Percentiles rank a stretch among this genome's conserved stretches.
These are phyloP conservation scores for Stomatorhinus ivindoensis DNA, from an alignment of 2,113 vertebrate genomes.

Conservation along the genomic window DNA sequence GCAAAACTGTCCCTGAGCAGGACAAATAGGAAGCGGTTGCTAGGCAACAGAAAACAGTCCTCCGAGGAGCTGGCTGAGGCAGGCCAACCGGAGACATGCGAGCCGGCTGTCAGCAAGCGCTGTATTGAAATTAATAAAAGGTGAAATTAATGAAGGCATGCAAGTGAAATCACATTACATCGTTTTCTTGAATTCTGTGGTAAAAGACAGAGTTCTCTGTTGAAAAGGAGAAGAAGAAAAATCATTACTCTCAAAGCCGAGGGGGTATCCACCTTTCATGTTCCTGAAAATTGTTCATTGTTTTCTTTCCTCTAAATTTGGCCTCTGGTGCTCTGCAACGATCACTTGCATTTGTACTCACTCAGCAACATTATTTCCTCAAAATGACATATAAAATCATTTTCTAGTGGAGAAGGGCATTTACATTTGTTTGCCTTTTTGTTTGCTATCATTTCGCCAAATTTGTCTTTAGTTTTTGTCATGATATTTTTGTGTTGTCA, in stretches of 20 bases:
- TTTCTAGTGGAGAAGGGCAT: background rate
- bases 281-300: background rate
- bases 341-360: background rate
- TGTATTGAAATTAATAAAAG: slow-evolving; percentile 5
- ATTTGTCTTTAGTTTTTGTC: background rate
- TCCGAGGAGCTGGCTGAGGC: background rate
- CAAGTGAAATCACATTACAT: background rate
- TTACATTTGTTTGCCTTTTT: background rate
- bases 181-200: background rate
- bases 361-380: background rate
- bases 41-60: slow-evolving; percentile 6
- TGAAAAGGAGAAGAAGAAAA: background rate
- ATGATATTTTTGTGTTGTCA: background rate
- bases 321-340: background rate
- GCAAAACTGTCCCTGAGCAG: background rate
- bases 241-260: background rate
- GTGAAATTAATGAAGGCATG: background rate
- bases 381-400: background rate
- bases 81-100: background rate
- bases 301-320: background rate
- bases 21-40: slow-evolving; percentile 3
- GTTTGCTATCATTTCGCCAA: background rate
- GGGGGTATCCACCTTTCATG: background rate
- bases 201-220: background rate
- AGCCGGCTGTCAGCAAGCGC: background rate